Conservation (phyloP, 2,797 vertebrate species). For the Fringilla coelebs region DNA sequence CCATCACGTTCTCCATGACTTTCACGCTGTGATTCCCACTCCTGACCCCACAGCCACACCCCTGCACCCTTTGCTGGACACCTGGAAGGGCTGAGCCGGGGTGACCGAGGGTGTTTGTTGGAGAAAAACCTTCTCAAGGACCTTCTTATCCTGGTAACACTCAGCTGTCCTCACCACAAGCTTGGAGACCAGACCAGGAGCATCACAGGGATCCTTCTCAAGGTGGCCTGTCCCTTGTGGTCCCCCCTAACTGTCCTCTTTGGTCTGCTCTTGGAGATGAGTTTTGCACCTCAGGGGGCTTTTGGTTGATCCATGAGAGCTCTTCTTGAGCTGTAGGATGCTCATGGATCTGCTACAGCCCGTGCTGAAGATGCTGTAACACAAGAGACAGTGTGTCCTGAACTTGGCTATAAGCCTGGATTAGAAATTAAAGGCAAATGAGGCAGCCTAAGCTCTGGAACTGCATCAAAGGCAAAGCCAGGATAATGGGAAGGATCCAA, state of each 20-base stretch:
- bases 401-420: conserved; percentile 45
- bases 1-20: accelerated
- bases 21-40: background rate
- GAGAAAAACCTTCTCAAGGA: background rate
- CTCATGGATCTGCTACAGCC: background rate
- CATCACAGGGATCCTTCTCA: background rate
- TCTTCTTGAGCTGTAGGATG: background rate
- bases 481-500: conserved; percentile 58
- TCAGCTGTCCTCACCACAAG: background rate
- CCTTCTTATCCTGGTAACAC: background rate
- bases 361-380: background rate
- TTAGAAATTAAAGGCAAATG: conserved; percentile 63
- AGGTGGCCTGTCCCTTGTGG: background rate
- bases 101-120: background rate
- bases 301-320: background rate
- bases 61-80: background rate
- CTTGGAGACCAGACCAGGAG: background rate
- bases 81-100: background rate
- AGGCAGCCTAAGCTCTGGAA: conserved; percentile 55
- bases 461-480: conserved; percentile 58
- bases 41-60: background rate
- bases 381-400: conserved; percentile 6
- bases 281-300: background rate
- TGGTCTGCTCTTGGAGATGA: background rate
- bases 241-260: background rate